phyloP scores from a whole-genome alignment of 1,140 invertebrate species.

The Brachionus koreanus region DNA sequence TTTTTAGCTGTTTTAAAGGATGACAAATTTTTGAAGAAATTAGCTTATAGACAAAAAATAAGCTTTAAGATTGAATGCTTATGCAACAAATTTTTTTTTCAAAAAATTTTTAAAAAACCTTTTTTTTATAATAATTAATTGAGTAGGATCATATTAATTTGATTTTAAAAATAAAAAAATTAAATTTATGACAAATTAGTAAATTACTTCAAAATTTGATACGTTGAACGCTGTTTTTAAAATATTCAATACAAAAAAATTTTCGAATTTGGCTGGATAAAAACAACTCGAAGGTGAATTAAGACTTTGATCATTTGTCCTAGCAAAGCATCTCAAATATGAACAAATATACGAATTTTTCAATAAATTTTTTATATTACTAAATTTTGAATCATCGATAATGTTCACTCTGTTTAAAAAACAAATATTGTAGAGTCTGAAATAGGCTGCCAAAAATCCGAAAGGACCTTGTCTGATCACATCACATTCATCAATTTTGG shows the following conservation, averaged over 20 bases:
- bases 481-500: background rate
- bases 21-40: no score
- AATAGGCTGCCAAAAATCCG: background rate
- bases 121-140: no score
- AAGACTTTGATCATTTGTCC: background rate
- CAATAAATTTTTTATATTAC: background rate
- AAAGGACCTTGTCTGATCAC: background rate
- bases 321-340: slow-evolving; percentile 19
- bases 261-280: slow-evolving; percentile 2
- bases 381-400: slow-evolving; percentile 22
- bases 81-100: no score
- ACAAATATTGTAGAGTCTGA: slow-evolving; percentile 28
- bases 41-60: no score
- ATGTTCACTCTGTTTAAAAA: background rate
- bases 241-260: background rate
- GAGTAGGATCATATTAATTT: no score
- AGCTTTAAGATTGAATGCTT: no score
- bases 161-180: no score
- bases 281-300: background rate
- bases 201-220: slow-evolving; percentile 48
- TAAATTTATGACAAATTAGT: no score
- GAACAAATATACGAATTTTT: background rate
- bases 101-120: no score
- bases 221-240: background rate
- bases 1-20: no score